These are phyloP conservation scores for Ethmia dodecea DNA, from an alignment of 2,888 invertebrate genomes.

Conservation along the genomic window DNA sequence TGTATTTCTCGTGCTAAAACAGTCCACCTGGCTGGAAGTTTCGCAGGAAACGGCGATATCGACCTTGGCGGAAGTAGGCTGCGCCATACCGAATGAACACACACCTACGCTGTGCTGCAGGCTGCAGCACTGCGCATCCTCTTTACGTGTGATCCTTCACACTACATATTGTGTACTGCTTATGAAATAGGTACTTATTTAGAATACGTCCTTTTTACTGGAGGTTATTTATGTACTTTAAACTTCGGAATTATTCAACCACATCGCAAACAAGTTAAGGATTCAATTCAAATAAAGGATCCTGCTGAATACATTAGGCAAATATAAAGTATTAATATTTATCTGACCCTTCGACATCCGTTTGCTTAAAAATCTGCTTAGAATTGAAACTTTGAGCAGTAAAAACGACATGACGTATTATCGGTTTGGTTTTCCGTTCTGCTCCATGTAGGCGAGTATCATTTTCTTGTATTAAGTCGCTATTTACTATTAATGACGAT, in stretches of 20 bases:
- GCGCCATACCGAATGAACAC: slow-evolving; percentile 15
- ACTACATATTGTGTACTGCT: too few species aligned
- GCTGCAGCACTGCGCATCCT: slow-evolving; percentile 14
- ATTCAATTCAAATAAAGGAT: slow-evolving; percentile 10
- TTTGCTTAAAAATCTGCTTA: too few species aligned
- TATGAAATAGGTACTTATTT: not conserved
- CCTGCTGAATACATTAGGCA: slow-evolving; percentile 20
- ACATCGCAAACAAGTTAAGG: not conserved
- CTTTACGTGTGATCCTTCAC: too few species aligned
- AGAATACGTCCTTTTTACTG: not conserved
- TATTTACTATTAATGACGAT: too few species aligned
- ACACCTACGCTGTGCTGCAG: slow-evolving; percentile 8
- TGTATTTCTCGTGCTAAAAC: not conserved
- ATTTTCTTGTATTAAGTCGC: too few species aligned
- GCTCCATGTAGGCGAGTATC: too few species aligned
- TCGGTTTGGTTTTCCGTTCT: too few species aligned
- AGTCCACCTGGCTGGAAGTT: slow-evolving; percentile 1
- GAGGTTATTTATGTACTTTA: not conserved
- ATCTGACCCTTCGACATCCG: slow-evolving; percentile 18
- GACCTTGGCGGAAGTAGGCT: slow-evolving; percentile 37
- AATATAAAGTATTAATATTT: slow-evolving; percentile 23
- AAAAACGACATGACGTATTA: too few species aligned
- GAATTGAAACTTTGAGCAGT: too few species aligned
- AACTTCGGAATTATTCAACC: not conserved
- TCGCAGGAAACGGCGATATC: slow-evolving; percentile 44